Base-by-base conservation (phyloP, 2,113 vertebrate species). In the Lycocorax pyrrhopterus region DNA sequence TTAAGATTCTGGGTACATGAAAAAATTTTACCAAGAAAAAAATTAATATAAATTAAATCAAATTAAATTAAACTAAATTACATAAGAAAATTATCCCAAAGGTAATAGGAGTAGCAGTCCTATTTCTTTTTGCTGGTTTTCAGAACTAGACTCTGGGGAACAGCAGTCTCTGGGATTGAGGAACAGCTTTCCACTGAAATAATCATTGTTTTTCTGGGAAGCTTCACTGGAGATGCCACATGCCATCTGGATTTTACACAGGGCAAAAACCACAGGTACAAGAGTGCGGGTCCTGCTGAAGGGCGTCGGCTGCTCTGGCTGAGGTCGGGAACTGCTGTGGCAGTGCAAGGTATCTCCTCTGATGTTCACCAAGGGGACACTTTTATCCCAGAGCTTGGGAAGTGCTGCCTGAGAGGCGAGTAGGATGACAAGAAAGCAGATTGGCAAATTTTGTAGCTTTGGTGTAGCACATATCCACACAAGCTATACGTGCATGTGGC, bases 401-500 rank as follows among this genome's bases (percentile, higher is more conserved):
- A 72, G 21, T 39, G 27, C 49, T 35, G 35, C 44, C 72, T 43
- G 43, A 62, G 51, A 62, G 15, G n/a, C 16, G 76, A 73, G 17
- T 6, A 39, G 37, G 46, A 49, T 43, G 44, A 41, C 32, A 62
- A 73, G 47, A 43, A 58, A 74, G 13, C 49, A 66, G 41, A 67
- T 35, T 9, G n/a, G 27, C 20, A 41, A 6, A 16, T 68, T 30
- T 19, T 51, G 16, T 43, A 33, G 35, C 41, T 68, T 72, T 2
- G 13, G 15, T 27, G 30, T 35, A 41, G 75, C 16, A 15, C 5
- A 2, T 56, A 14, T 56, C 30, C 39, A 6, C 56, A 8, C 3
- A 2, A 0, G 2, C 41, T 62, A 2, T n/a, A 7, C 1, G 13
- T 47, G 71, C 6, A 0, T 1, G 8, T 12, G 49, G 9, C 67